phyloP scores from a whole-genome alignment of 2,113 vertebrate species.

The Cephalophus harveyi region DNA sequence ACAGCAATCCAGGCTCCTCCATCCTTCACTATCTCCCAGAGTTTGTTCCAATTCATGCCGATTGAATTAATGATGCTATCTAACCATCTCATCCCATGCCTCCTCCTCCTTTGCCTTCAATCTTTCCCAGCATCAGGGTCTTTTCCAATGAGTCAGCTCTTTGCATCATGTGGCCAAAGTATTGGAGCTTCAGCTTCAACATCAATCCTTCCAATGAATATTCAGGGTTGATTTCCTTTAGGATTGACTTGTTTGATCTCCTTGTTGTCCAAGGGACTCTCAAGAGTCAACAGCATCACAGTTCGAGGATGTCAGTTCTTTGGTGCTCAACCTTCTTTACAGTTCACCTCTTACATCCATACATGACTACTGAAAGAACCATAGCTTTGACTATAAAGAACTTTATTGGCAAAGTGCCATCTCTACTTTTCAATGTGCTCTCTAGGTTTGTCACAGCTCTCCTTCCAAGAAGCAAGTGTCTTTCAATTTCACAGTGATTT shows the following conservation, averaged over 20 bases:
- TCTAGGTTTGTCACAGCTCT: neutral
- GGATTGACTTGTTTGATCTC: neutral
- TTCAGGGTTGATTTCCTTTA: neutral
- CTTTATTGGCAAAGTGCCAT: neutral
- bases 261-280: neutral
- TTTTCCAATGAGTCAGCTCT: neutral
- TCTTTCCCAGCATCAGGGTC: neutral
- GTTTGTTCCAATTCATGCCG: neutral
- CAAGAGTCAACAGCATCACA: neutral
- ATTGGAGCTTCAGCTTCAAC: neutral
- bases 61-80: neutral
- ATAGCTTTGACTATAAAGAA: neutral
- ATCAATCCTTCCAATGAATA: neutral
- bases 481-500: neutral
- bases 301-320: accelerated
- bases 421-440: neutral
- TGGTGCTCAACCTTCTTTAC: neutral
- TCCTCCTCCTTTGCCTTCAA: neutral
- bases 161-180: neutral
- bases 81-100: neutral
- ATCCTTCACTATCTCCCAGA: neutral
- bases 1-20: neutral
- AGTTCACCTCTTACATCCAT: neutral
- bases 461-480: neutral
- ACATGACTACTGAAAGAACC: neutral